Evolutionary conservation across 2,113 vertebrate species (phyloP), one percentile per base, ranked within the genome.

Genomic region (Cynocephalus volans): DNA sequence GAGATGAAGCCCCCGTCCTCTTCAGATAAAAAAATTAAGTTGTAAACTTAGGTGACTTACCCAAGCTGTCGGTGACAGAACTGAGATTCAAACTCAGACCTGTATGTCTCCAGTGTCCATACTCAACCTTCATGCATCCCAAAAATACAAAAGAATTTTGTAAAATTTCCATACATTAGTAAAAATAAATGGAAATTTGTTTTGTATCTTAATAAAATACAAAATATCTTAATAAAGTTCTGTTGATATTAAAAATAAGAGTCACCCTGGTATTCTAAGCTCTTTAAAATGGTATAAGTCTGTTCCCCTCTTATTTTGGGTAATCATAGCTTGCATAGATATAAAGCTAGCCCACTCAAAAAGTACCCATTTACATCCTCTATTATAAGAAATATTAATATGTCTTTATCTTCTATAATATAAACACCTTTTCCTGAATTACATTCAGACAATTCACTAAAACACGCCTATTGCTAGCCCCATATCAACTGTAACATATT

Each of bases 141-240:
- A 93, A 24, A 7, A 93, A 86, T 33, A 88, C 13, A 73, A 88
- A 77, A 91, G 7, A 91, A 90, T 31, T 79, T 5, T 90, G 24
- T 52, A 64, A 89, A 87, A 67, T 23, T 62, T 89, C 21, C 36
- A 87, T 28, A 70, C 33, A 23, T 52, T 81, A 62, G 48, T 70
- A 76, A 79, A 90, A 90, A 87, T 65, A 60, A 90, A 81, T 36
- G 26, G n/a, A 60, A 86, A 90, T 45, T 36, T 69, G 50, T 48
- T 60, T 90, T 36, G 15, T 60, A 70, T 50, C 6, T 97, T 88
- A 26, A 76, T 87, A 87, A 86, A 33, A 87, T 75, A 87, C 15
- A 93, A 72, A 91, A 83, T 76, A 70, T 65, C 84, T 77, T 83
- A 83, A 91, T 62, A 48, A 88, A 77, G 69, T 62, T 83, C 48